Evolutionary conservation across 2,888 invertebrate genomes (phyloP), one percentile per base, ranked within the genome.

Genomic region (Galerucella calmariensis): DNA sequence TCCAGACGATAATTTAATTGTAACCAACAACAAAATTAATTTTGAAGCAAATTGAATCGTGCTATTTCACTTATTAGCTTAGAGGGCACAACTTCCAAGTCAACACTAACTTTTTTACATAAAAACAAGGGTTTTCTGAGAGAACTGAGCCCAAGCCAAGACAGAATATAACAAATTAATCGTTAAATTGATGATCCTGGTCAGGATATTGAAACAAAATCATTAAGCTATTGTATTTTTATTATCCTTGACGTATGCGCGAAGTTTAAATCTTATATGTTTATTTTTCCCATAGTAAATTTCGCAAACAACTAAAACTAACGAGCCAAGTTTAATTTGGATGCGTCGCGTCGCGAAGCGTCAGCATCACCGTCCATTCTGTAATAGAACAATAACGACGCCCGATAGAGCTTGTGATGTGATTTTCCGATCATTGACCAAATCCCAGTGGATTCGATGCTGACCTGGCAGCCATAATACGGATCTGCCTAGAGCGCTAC

Each of bases 401-500:
- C 76, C 73, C 76, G 67, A 71, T 68, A 73, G 73, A 69, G 72
- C 72, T 62, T 62, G 74, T 76, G 76, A 75, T 72, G 72, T 68
- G 74, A 78, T 76, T 78, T 78, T 75, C 75, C 74, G 73, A 73
- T 71, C 69, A 72, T 76, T 76, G 73, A 63, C 73, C 77, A 77
- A 79, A 79, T 78, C 83, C 83, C 79, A 69, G 76, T 75, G 82
- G 82, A 81, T 80, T 79, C 79, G n/a, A 27, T 82, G 84, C 83
- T 84, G 84, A 84, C 84, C 84, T 81, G 80, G 83, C 84, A 82
- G 82, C 84, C 84, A 83, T 83, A 84, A 82, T 82, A 81, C 82
- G 81, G 82, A 80, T 81, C 83, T 80, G 82, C 80, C 80, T 80
- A 80, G 80, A 81, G 62, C 59, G 79, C 79, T 78, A 77, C 79